phyloP scores from a whole-genome alignment of 1,140 invertebrate species.

The Drosophila malerkotliana region DNA sequence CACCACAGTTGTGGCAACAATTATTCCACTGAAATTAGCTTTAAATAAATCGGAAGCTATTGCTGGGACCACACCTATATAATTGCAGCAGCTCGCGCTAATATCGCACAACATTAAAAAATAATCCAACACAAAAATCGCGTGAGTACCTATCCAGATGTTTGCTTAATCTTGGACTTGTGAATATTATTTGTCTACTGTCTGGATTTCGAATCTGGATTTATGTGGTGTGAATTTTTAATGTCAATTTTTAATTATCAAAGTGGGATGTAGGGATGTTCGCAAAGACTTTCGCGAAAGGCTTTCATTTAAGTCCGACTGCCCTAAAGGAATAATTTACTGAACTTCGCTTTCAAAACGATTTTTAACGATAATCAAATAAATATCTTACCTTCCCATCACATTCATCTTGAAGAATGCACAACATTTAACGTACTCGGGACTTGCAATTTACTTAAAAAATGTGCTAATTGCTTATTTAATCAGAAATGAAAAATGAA shows the following conservation, averaged over 20 bases:
- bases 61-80: neutral
- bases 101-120: neutral
- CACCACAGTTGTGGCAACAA: neutral
- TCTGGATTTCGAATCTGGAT: neutral
- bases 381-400: conserved; percentile 1
- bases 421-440: conserved; percentile 13
- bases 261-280: neutral
- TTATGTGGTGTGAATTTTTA: neutral
- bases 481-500: conserved; percentile 52
- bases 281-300: too few relatives aligned
- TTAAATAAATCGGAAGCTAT: conserved; percentile 4
- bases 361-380: neutral
- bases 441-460: conserved; percentile 21
- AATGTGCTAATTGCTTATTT: conserved; percentile 62
- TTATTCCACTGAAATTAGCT: conserved; percentile 1
- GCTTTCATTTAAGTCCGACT: too few relatives aligned
- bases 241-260: conserved; percentile 1
- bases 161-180: conserved; percentile 10
- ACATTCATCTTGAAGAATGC: neutral
- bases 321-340: too few relatives aligned
- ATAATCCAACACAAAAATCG: conserved; percentile 34
- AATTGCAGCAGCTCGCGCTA: conserved; percentile 13
- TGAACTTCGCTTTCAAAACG: neutral
- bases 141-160: conserved; percentile 19
- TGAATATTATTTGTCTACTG: neutral